Percentiles rank a stretch among this genome's conserved stretches.
These are phyloP conservation scores for Pongo pygmaeus DNA, from an alignment of 2,113 vertebrate species.

Conservation along the genomic window DNA sequence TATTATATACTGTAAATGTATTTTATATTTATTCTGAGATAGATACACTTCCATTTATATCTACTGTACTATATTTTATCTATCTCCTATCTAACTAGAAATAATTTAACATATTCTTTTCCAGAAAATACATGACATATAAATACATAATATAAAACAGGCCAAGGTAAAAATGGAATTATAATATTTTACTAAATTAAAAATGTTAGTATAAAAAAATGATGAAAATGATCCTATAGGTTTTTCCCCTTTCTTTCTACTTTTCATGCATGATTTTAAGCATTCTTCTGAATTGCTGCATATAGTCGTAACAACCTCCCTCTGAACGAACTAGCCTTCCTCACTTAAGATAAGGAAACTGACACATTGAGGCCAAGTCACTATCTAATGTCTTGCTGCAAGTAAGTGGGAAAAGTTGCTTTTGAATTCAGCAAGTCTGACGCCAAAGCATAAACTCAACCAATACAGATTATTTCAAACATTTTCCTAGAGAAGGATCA, in stretches of 20 bases:
- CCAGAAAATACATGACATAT: not conserved
- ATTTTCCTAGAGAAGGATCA: not conserved
- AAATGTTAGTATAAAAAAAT: not conserved
- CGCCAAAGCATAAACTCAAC: not conserved
- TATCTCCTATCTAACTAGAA: not conserved
- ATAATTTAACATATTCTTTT: not conserved
- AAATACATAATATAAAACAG: not conserved
- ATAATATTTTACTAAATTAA: not conserved
- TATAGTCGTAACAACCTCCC: not conserved
- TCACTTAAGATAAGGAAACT: not conserved
- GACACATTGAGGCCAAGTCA: not conserved
- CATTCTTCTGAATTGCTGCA: not conserved
- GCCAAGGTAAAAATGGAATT: not conserved
- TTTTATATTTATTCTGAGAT: not conserved
- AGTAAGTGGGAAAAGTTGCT: not conserved
- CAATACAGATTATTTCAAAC: not conserved
- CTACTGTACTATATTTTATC: not conserved
- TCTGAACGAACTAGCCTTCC: not conserved
- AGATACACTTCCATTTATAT: not conserved
- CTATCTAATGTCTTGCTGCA: not conserved
- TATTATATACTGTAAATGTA: not conserved
- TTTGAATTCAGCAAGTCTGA: not conserved
- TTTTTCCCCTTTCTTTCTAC: not conserved
- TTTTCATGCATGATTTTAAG: not conserved
- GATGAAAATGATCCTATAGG: not conserved